Conservation (phyloP, 2,888 invertebrate species). For the Uropetala carovei region DNA sequence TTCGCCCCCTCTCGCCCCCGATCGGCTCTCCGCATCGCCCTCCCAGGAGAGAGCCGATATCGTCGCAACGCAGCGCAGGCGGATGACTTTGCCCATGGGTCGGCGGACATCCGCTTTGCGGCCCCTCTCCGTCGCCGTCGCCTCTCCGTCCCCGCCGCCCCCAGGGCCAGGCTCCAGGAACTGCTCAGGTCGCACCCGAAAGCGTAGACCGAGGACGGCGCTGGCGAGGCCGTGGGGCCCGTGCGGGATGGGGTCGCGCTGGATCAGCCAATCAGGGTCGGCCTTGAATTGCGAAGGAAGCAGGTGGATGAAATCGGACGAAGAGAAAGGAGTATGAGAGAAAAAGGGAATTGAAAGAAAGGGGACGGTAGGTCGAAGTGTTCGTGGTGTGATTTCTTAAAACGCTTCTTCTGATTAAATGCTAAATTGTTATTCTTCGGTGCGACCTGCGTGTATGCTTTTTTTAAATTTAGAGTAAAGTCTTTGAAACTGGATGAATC, state of each 20-base stretch:
- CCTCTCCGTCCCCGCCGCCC: conserved; percentile 27
- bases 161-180: conserved; percentile 54
- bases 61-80: conserved; percentile 50
- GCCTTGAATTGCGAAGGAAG: conserved; percentile 5
- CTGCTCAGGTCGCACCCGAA: conserved; percentile 41
- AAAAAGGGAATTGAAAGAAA: neutral
- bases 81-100: neutral
- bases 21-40: conserved; percentile 28
- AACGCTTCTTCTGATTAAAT: no score
- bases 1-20: neutral
- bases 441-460: no score
- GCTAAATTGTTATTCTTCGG: no score
- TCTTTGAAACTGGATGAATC: no score
- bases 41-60: conserved; percentile 49
- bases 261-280: conserved; percentile 49
- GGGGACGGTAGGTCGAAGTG: neutral
- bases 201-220: conserved; percentile 57
- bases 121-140: neutral
- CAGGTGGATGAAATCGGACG: neutral
- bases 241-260: conserved; percentile 30
- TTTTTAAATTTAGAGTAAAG: no score
- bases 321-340: neutral
- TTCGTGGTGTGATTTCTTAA: no score
- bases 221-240: conserved; percentile 61
- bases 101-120: neutral